Evolutionary conservation across 2,113 vertebrate genomes (phyloP).

Genomic region (Centropus unirufus): DNA sequence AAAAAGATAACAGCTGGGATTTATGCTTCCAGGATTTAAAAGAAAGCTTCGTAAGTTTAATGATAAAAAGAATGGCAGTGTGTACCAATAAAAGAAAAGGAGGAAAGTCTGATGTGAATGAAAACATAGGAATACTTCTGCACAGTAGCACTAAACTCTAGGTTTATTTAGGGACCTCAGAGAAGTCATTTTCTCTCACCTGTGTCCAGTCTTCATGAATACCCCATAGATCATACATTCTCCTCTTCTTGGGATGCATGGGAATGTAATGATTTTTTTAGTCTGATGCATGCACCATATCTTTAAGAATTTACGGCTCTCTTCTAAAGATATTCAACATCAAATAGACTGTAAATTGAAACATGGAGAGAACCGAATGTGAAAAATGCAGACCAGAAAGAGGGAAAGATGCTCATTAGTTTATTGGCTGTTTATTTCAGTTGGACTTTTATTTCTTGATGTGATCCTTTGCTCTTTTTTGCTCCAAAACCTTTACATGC

Average conservation of each 20-base stretch:
- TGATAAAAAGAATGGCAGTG: background rate
- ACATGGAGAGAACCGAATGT: background rate
- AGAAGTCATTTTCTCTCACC: background rate
- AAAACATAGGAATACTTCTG: background rate
- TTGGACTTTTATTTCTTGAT: background rate
- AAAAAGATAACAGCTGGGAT: conserved; percentile 55
- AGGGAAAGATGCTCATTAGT: background rate
- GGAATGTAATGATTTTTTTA: background rate
- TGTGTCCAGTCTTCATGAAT: background rate
- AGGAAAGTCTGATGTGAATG: background rate
- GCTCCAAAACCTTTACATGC: background rate
- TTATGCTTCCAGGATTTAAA: conserved; percentile 53
- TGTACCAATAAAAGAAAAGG: background rate
- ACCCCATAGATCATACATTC: no score
- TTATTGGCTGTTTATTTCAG: background rate
- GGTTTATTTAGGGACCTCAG: background rate
- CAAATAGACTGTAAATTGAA: background rate
- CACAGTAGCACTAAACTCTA: background rate
- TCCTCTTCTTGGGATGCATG: background rate
- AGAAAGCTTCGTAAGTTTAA: conserved; percentile 8
- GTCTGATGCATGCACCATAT: background rate
- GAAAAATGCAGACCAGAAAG: background rate
- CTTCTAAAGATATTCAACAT: background rate
- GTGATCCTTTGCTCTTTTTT: background rate
- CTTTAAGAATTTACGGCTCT: background rate